Percentiles rank a stretch among this genome's conserved stretches.
Evolutionary conservation across 2,113 vertebrate species (phyloP).

Genomic region (Mesocricetus auratus): DNA sequence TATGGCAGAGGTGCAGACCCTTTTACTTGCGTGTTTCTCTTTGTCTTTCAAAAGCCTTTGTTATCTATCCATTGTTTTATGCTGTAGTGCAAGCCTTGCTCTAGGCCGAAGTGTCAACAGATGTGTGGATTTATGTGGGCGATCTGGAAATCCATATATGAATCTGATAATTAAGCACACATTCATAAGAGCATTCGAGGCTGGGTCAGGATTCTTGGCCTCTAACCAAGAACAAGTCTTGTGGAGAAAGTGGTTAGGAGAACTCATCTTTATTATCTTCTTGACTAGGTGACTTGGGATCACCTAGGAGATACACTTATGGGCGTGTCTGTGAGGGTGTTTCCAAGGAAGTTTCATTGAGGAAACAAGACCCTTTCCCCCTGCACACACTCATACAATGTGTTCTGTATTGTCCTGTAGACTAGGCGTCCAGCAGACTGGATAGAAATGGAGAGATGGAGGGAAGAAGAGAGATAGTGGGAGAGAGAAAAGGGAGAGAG

Average conservation of each 20-base stretch:
- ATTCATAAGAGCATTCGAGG: not conserved
- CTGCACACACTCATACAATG: not conserved
- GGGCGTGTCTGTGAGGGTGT: not conserved
- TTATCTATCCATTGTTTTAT: not conserved
- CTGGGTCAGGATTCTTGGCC: not conserved
- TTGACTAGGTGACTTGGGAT: not conserved
- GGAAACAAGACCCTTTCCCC: not conserved
- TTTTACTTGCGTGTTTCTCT: not conserved
- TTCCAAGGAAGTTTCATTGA: not conserved
- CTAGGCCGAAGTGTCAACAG: not conserved
- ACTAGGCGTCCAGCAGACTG: not conserved
- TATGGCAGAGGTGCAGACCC: not conserved
- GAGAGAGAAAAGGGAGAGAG: fast-evolving
- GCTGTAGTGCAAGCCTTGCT: not conserved
- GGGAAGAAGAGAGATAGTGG: too few relatives aligned
- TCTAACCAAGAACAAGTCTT: not conserved
- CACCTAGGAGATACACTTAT: not conserved
- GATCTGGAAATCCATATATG: not conserved
- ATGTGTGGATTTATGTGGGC: not conserved
- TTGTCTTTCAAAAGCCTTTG: not conserved
- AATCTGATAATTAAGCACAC: not conserved
- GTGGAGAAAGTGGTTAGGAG: not conserved
- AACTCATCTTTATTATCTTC: not conserved
- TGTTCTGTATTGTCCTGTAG: not conserved
- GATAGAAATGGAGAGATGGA: not conserved